These are phyloP conservation scores for Trachops cirrhosus DNA, from an alignment of 2,797 vertebrate genomes.

Conservation along the genomic window DNA sequence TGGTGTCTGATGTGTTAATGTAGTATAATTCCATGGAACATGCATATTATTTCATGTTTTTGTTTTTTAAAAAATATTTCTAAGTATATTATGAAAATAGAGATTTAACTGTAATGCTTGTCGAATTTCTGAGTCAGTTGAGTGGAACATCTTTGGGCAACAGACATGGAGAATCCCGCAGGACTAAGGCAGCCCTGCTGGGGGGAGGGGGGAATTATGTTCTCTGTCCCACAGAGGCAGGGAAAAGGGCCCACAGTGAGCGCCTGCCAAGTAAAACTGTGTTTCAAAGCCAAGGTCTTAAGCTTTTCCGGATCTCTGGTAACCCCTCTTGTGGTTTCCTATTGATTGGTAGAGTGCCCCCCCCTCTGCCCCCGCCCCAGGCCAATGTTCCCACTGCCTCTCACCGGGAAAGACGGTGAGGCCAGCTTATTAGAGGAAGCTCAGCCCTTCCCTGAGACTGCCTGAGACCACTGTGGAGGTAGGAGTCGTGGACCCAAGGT, in stretches of 20 bases:
- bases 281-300: background rate
- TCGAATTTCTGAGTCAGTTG: background rate
- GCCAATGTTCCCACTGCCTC: background rate
- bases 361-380: no score
- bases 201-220: fast-evolving
- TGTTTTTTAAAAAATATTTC: background rate
- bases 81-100: background rate
- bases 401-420: background rate
- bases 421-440: background rate
- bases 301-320: background rate
- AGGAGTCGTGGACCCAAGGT: background rate
- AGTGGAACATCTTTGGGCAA: background rate
- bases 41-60: background rate
- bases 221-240: background rate
- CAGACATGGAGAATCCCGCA: background rate
- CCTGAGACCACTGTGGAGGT: background rate
- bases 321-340: background rate
- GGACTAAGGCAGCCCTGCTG: background rate
- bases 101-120: background rate
- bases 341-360: no score
- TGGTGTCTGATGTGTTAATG: background rate
- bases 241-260: background rate
- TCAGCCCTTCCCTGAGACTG: background rate
- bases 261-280: background rate
- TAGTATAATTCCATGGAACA: background rate